Evolutionary conservation across 1,140 invertebrate species (phyloP).

Genomic region (Macrocentrus cingulum): DNA sequence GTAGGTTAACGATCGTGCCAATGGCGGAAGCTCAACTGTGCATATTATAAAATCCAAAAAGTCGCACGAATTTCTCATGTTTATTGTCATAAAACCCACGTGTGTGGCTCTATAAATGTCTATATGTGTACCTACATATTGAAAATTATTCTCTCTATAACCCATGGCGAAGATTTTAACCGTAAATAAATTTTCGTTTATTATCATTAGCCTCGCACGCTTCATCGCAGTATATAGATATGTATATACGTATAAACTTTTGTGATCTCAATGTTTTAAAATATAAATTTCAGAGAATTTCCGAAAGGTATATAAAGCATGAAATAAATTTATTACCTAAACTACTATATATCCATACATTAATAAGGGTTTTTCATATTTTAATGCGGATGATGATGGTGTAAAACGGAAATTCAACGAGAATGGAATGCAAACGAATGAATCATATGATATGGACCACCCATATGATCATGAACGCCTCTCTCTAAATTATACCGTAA

Average conservation of each 20-base stretch:
- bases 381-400: too few species aligned
- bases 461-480: slow-evolving; percentile 25
- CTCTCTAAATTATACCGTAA: slow-evolving; percentile 27
- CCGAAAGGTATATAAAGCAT: too few species aligned
- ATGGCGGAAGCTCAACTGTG: neutral
- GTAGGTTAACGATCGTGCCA: slow-evolving; percentile 36
- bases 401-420: too few species aligned
- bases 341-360: too few species aligned
- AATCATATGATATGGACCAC: slow-evolving; percentile 26
- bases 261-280: too few species aligned
- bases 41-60: neutral
- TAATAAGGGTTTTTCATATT: too few species aligned
- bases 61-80: slow-evolving; percentile 12
- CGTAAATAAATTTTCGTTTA: slow-evolving; percentile 23
- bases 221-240: too few species aligned
- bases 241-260: too few species aligned
- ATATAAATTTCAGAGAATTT: too few species aligned
- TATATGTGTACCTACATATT: neutral
- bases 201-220: slow-evolving; percentile 19
- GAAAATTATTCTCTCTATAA: neutral
- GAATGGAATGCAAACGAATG: slow-evolving; percentile 12
- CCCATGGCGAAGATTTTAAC: neutral
- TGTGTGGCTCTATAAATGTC: neutral
- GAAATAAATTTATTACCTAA: too few species aligned
- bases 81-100: slow-evolving; percentile 22